Conservation (phyloP, 2,888 invertebrate species). For the Noctua pronuba region DNA sequence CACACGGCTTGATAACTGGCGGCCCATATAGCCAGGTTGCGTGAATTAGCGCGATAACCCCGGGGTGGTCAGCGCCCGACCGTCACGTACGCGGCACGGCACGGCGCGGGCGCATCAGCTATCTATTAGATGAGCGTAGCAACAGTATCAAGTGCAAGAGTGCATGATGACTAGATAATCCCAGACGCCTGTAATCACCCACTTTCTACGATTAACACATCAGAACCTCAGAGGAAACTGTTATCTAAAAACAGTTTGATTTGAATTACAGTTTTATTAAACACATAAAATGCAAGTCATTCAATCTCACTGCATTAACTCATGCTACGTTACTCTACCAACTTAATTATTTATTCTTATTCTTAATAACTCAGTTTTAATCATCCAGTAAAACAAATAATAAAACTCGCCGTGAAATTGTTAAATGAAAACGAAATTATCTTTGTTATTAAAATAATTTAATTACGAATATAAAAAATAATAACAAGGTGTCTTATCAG, state of each 20-base stretch:
- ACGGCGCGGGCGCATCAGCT: background rate
- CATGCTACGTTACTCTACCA: background rate
- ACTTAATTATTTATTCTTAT: background rate
- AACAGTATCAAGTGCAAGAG: background rate
- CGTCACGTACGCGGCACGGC: slow-evolving; percentile 9
- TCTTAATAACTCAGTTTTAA: slow-evolving; percentile 15
- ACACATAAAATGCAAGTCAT: background rate
- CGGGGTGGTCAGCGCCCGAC: slow-evolving; percentile 16
- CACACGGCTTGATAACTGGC: slow-evolving; percentile 36
- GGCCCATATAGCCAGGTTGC: slow-evolving; percentile 45
- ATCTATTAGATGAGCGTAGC: slow-evolving; percentile 10
- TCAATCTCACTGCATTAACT: background rate
- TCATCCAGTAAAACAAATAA: slow-evolving; percentile 14
- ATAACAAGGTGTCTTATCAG: slow-evolving; percentile 45
- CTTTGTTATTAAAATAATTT: slow-evolving; percentile 26
- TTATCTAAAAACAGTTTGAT: slow-evolving; percentile 4
- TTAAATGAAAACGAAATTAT: slow-evolving; percentile 30
- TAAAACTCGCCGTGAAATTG: slow-evolving; percentile 8
- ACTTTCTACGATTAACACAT: background rate
- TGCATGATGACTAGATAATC: slow-evolving; percentile 2
- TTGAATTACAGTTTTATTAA: background rate
- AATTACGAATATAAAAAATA: slow-evolving; percentile 25
- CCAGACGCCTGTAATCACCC: background rate
- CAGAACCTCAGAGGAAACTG: background rate
- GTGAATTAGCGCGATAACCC: slow-evolving; percentile 53